phyloP scores from a whole-genome alignment of 2,113 vertebrate species.

The Gymnocephalus cernua region DNA sequence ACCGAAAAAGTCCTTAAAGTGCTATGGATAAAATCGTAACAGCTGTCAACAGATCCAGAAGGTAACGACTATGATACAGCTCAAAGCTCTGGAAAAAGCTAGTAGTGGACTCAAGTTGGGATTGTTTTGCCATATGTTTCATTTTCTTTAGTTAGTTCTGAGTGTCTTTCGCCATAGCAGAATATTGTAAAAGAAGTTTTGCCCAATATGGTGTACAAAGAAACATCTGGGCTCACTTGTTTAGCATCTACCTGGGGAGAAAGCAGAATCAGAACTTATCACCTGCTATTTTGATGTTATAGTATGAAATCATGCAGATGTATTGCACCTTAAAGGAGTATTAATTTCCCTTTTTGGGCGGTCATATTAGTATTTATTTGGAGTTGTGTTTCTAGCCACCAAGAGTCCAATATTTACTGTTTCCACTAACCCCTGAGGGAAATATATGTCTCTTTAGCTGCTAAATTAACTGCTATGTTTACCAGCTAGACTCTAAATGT shows the following conservation, averaged over 20 bases:
- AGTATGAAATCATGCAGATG: neutral
- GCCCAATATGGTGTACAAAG: neutral
- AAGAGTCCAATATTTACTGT: neutral
- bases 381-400: conserved; percentile 1
- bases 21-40: no score
- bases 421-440: neutral
- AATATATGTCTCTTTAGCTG: neutral
- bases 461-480: neutral
- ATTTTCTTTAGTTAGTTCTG: neutral
- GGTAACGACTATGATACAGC: no score
- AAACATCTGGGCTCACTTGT: conserved; percentile 12
- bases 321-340: neutral
- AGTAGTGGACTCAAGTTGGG: no score
- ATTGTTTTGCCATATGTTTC: no score
- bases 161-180: neutral
- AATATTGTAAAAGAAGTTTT: neutral
- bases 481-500: neutral
- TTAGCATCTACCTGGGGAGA: conserved; percentile 11
- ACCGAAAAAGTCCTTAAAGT: no score
- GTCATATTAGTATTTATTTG: neutral
- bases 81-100: no score
- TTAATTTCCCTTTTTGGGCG: neutral
- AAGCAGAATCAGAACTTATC: neutral
- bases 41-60: no score
- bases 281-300: neutral